phyloP scores from a whole-genome alignment of 2,113 vertebrate genomes.

The Myrmecophaga tridactyla region DNA sequence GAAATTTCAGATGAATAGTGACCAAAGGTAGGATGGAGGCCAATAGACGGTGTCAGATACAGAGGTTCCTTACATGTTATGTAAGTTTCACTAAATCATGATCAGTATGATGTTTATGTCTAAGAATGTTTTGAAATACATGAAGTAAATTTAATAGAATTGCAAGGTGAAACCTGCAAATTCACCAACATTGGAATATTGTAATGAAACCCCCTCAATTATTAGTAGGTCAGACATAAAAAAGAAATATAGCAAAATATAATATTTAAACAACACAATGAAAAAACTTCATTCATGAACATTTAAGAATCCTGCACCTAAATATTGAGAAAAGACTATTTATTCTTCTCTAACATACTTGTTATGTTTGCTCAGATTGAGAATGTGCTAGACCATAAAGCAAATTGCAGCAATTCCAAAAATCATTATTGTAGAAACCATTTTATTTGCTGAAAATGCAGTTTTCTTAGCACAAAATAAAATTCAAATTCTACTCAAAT shows the following conservation, averaged over 20 bases:
- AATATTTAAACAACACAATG: not conserved
- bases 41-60: not conserved
- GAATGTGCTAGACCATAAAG: not conserved
- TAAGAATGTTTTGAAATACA: not conserved
- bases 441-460: not conserved
- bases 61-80: too few species aligned
- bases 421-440: not conserved
- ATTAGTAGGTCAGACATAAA: not conserved
- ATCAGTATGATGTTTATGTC: not conserved
- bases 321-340: not conserved
- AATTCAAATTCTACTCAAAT: not conserved
- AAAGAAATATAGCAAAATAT: not conserved
- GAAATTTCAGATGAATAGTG: not conserved
- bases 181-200: not conserved
- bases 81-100: not conserved
- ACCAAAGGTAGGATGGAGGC: not conserved
- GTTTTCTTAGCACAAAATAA: not conserved
- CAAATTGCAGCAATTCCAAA: not conserved
- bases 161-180: not conserved
- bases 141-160: not conserved
- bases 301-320: not conserved
- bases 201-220: not conserved
- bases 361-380: not conserved
- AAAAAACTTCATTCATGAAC: not conserved
- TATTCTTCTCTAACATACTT: not conserved